Conservation (phyloP, 2,888 invertebrate genomes). For the Melanostoma mellinum region DNA sequence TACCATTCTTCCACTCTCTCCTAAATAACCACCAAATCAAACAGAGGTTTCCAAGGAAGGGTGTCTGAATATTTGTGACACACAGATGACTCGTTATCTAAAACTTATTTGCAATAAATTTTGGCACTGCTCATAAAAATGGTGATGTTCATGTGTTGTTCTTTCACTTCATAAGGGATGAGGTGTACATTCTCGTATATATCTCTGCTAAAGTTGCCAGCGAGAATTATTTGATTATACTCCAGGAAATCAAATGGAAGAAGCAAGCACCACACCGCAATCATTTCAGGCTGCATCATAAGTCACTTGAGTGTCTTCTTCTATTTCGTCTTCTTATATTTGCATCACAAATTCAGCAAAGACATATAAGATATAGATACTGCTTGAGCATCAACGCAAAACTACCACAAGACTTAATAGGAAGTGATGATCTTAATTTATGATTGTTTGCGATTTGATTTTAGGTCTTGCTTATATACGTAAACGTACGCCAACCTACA, state of each 20-base stretch:
- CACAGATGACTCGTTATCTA: slow-evolving; percentile 77
- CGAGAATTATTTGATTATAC: slow-evolving; percentile 60
- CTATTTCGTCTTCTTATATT: slow-evolving; percentile 40
- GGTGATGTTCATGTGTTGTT: slow-evolving; percentile 68
- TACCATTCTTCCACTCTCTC: slow-evolving; percentile 15
- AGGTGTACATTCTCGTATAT: slow-evolving; percentile 37
- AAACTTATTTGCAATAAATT: slow-evolving; percentile 78
- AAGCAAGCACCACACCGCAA: slow-evolving; percentile 29
- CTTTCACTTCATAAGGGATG: slow-evolving; percentile 1
- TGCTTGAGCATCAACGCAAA: slow-evolving; percentile 22
- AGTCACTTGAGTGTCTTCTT: slow-evolving; percentile 45
- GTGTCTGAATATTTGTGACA: slow-evolving; percentile 75
- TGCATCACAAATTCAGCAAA: slow-evolving; percentile 47
- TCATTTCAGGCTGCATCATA: slow-evolving; percentile 56
- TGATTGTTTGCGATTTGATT: slow-evolving; percentile 62
- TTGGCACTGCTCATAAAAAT: slow-evolving; percentile 77
- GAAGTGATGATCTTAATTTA: slow-evolving; percentile 71
- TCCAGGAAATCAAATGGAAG: slow-evolving; percentile 59
- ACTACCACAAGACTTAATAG: slow-evolving; percentile 48
- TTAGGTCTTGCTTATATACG: slow-evolving; percentile 6
- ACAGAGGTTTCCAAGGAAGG: slow-evolving; percentile 50
- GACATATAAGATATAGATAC: background rate
- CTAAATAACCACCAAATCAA: slow-evolving; percentile 52
- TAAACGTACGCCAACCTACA: background rate
- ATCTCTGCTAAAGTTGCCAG: slow-evolving; percentile 4